phyloP scores from a whole-genome alignment of 1,140 invertebrate species.

The Idris sp. region DNA sequence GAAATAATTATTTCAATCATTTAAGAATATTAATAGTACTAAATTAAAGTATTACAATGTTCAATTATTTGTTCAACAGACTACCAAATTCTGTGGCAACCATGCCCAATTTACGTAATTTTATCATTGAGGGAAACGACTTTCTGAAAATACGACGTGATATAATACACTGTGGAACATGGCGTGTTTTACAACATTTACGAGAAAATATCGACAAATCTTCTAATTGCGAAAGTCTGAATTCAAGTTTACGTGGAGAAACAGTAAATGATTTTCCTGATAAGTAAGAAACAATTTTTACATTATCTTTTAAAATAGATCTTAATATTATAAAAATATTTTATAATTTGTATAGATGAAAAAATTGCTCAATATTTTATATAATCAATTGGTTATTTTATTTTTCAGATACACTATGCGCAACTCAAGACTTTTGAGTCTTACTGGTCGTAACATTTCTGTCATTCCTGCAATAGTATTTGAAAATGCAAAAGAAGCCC shows the following conservation, averaged over 20 bases:
- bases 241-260: conserved; percentile 44
- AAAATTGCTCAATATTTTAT: no score
- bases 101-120: conserved; percentile 88
- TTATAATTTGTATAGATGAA: no score
- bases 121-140: conserved; percentile 92
- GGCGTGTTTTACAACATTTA: conserved; percentile 88
- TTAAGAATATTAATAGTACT: no score
- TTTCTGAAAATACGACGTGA: conserved; percentile 86
- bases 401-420: conserved; percentile 84
- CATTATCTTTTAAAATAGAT: no score
- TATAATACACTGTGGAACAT: conserved; percentile 88
- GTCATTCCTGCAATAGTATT: conserved; percentile 85
- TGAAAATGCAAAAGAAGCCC: conserved; percentile 83
- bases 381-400: no score
- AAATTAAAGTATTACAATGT: no score
- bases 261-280: conserved; percentile 80
- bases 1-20: no score
- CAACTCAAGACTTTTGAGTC: conserved; percentile 84
- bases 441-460: conserved; percentile 82
- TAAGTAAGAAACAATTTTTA: conserved; percentile 79
- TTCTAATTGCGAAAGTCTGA: conserved; percentile 71
- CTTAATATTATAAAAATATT: no score
- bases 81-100: conserved; percentile 86
- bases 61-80: conserved; percentile 76
- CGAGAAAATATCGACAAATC: conserved; percentile 81